Evolutionary conservation across 2,113 vertebrate genomes (phyloP).

Genomic region (Halichoerus grypus): DNA sequence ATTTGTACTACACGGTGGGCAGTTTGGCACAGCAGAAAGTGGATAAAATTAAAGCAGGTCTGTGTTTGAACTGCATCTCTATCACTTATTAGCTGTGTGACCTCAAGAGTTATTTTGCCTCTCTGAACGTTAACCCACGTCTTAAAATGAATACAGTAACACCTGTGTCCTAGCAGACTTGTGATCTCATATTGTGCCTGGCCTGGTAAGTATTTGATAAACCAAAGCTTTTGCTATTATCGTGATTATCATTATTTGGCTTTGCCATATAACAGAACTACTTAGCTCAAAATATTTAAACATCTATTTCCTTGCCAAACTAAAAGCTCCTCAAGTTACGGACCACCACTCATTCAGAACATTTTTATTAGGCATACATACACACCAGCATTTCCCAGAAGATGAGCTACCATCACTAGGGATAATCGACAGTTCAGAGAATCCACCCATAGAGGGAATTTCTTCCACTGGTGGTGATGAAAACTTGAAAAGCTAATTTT

Average conservation of each 20-base stretch:
- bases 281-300: background rate
- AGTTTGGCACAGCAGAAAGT: background rate
- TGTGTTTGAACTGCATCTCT: background rate
- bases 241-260: background rate
- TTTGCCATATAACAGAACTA: background rate
- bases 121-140: background rate
- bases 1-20: background rate
- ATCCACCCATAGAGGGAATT: background rate
- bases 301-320: background rate
- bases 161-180: background rate
- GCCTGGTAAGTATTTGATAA: background rate
- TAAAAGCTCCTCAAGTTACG: background rate
- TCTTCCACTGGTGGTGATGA: background rate
- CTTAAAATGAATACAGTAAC: background rate
- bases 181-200: background rate
- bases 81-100: background rate
- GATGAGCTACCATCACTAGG: background rate
- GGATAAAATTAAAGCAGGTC: background rate
- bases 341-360: background rate
- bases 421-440: background rate
- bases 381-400: background rate
- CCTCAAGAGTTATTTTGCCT: background rate
- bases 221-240: background rate
- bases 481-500: constrained; percentile 20
- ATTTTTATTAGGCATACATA: background rate